Conservation (phyloP, 2,113 vertebrate species). For the Callocephalon fimbriatum region DNA sequence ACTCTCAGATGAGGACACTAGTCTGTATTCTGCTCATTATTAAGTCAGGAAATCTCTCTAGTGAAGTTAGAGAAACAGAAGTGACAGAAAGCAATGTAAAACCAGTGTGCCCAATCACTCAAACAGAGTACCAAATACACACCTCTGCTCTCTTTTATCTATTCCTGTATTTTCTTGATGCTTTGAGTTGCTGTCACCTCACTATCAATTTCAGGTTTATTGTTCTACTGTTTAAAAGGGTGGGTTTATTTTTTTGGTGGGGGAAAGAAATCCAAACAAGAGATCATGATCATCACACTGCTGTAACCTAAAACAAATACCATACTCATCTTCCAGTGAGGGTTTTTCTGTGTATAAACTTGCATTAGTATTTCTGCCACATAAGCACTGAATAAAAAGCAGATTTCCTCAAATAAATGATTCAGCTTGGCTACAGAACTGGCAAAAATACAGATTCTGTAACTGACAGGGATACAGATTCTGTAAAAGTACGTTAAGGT, state of each 20-base stretch:
- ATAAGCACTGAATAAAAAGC: not conserved
- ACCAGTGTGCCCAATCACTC: not conserved
- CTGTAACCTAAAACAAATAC: not conserved
- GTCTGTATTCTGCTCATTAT: not conserved
- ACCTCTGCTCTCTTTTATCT: not conserved
- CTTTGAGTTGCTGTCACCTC: not conserved
- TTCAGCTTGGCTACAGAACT: not conserved
- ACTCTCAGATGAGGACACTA: not conserved
- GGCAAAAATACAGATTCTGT: not conserved
- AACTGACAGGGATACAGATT: not conserved
- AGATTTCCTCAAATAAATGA: not conserved
- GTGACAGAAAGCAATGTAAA: not conserved
- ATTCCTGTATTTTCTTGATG: not conserved
- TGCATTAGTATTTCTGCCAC: not conserved
- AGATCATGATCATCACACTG: not conserved
- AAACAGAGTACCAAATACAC: not conserved
- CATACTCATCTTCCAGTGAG: not conserved
- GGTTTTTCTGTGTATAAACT: not conserved
- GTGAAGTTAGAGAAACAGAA: not conserved
- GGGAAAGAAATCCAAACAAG: not conserved
- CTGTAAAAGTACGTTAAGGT: not conserved
- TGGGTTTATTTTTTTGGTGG: accelerated
- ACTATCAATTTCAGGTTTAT: not conserved
- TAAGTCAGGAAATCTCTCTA: not conserved
- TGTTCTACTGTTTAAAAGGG: not conserved